phyloP scores from a whole-genome alignment of 2,797 vertebrate species.

The Pampus argenteus region DNA sequence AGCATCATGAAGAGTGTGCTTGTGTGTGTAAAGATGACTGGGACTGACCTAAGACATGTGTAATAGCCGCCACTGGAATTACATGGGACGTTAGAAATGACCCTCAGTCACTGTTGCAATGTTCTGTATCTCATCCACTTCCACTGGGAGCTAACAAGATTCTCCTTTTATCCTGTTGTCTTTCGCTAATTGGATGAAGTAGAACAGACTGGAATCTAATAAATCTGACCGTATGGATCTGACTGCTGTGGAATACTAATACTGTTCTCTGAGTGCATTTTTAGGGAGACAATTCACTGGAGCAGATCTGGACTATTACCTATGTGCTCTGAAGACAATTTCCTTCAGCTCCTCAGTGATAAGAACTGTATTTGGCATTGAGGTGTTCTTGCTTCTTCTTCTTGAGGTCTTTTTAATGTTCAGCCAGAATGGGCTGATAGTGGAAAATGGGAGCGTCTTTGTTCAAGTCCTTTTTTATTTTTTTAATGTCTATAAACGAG shows the following conservation, averaged over 20 bases:
- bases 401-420: conserved; percentile 57
- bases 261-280: conserved; percentile 58
- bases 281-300: conserved; percentile 66
- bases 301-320: conserved; percentile 65
- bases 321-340: conserved; percentile 56
- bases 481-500: conserved; percentile 55
- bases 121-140: conserved; percentile 59
- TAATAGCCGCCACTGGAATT: conserved; percentile 49
- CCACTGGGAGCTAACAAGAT: conserved; percentile 69
- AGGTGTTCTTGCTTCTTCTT: conserved; percentile 36
- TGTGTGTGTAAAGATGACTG: conserved; percentile 93
- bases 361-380: conserved; percentile 36
- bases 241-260: conserved; percentile 73
- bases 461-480: conserved; percentile 58
- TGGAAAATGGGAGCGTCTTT: conserved; percentile 69
- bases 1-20: conserved; percentile 97
- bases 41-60: conserved; percentile 79
- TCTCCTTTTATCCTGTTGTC: conserved; percentile 65
- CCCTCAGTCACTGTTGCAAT: conserved; percentile 40
- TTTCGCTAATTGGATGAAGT: conserved; percentile 75
- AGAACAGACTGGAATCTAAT: conserved; percentile 73
- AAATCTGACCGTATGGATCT: conserved; percentile 68
- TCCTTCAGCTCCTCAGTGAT: conserved; percentile 53
- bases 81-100: conserved; percentile 51
- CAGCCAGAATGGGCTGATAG: conserved; percentile 59